phyloP scores from a whole-genome alignment of 1,140 invertebrate genomes.

The Maconellicoccus hirsutus region DNA sequence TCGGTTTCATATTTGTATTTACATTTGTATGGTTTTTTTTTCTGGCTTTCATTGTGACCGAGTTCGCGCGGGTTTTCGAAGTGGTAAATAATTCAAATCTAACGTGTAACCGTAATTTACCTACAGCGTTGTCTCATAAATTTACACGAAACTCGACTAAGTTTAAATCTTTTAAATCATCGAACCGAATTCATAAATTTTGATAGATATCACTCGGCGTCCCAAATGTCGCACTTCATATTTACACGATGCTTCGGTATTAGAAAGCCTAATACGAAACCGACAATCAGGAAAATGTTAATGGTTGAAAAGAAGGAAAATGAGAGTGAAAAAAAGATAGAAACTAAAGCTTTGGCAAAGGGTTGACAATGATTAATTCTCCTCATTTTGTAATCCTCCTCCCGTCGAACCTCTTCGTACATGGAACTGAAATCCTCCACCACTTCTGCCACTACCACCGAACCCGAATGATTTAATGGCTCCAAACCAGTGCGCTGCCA shows the following conservation, averaged over 20 bases:
- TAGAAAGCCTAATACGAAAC: too few species aligned
- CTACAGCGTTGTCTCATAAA: conserved; percentile 17
- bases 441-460: conserved; percentile 20
- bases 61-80: not conserved
- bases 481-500: conserved; percentile 19
- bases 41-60: not conserved
- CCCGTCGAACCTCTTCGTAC: conserved; percentile 11
- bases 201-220: conserved; percentile 2
- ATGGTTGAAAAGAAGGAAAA: conserved; percentile 7
- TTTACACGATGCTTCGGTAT: too few species aligned
- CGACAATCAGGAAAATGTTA: conserved; percentile 14
- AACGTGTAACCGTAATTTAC: conserved; percentile 17
- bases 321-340: conserved; percentile 13
- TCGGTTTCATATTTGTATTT: too few species aligned
- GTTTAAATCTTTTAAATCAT: conserved; percentile 18
- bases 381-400: conserved; percentile 20
- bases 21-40: not conserved
- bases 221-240: too few species aligned
- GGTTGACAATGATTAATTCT: conserved; percentile 21
- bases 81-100: conserved; percentile 16
- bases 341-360: conserved; percentile 22
- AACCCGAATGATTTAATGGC: conserved; percentile 21
- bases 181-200: conserved; percentile 13
- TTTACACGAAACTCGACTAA: conserved; percentile 20
- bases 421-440: conserved; percentile 18